Evolutionary conservation across 2,888 invertebrate genomes (phyloP).

Genomic region (Clepsis dumicolana): DNA sequence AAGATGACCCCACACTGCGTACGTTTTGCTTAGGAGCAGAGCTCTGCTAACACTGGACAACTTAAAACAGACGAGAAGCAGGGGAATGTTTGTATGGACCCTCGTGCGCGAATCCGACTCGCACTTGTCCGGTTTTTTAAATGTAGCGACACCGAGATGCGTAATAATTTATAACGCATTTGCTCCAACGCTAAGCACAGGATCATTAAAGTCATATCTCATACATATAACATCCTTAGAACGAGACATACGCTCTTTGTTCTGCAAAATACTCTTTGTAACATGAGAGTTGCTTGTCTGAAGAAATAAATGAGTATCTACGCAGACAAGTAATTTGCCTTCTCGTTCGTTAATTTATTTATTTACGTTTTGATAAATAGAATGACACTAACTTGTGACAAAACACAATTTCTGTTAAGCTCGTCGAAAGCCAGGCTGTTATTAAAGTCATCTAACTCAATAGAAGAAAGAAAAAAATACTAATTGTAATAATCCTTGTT

Average conservation of each 20-base stretch:
- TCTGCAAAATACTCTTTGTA: slow-evolving; percentile 18
- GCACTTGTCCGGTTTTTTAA: no score
- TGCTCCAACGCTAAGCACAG: slow-evolving; percentile 8
- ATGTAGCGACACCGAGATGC: background rate
- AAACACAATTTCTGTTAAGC: background rate
- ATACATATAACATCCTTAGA: slow-evolving; percentile 6
- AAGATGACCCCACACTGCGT: no score
- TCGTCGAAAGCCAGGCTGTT: background rate
- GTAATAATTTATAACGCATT: slow-evolving; percentile 15
- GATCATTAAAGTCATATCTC: slow-evolving; percentile 17
- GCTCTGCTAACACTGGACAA: no score
- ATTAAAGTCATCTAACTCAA: background rate
- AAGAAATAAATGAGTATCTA: slow-evolving; percentile 1
- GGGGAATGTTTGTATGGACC: no score
- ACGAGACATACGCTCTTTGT: slow-evolving; percentile 19
- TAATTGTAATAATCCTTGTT: background rate
- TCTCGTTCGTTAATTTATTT: background rate
- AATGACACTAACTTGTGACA: background rate
- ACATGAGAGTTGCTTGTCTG: slow-evolving; percentile 6
- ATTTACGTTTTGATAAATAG: background rate
- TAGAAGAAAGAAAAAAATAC: background rate
- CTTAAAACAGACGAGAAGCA: no score
- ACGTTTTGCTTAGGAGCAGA: no score
- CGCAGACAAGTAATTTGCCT: slow-evolving; percentile 1
- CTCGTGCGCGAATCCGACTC: no score